phyloP scores from a whole-genome alignment of 1,140 invertebrate species.

The Panulirus ornatus region DNA sequence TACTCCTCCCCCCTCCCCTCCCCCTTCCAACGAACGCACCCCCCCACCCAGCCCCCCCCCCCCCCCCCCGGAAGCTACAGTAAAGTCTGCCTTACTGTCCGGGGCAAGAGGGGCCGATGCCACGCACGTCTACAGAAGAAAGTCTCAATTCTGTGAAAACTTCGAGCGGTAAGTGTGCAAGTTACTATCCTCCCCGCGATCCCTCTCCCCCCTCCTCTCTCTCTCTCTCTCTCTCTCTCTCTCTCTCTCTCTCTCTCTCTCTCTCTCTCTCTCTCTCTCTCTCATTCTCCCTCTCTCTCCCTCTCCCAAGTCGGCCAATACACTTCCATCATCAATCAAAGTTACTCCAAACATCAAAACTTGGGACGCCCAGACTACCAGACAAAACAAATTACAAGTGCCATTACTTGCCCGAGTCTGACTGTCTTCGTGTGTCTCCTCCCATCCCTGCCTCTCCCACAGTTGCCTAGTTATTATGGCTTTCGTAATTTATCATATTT shows the following conservation, averaged over 20 bases:
- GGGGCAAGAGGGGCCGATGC: neutral
- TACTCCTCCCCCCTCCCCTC: neutral
- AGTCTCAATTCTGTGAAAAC: conserved; percentile 8
- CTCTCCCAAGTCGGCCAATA: neutral
- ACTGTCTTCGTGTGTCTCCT: neutral
- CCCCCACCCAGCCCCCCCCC: neutral
- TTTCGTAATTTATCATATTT: conserved; percentile 38
- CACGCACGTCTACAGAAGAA: conserved; percentile 27
- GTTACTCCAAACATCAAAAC: conserved; percentile 44
- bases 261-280: conserved; percentile 1
- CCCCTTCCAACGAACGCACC: neutral
- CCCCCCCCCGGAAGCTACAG: no score
- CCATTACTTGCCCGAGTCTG: neutral
- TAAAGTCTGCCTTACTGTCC: neutral
- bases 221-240: conserved; percentile 6
- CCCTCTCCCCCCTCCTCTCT: conserved; percentile 7
- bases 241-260: conserved; percentile 8
- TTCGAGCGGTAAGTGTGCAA: conserved; percentile 26
- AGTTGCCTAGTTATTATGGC: conserved; percentile 4
- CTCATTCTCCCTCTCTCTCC: neutral
- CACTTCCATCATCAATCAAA: conserved; percentile 58
- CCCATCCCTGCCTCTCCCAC: neutral
- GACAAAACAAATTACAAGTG: conserved; percentile 21
- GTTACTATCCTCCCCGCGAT: neutral
- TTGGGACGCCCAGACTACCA: neutral